Evolutionary conservation across 2,113 vertebrate genomes (phyloP).

Genomic region (Neotragus pygmaeus): DNA sequence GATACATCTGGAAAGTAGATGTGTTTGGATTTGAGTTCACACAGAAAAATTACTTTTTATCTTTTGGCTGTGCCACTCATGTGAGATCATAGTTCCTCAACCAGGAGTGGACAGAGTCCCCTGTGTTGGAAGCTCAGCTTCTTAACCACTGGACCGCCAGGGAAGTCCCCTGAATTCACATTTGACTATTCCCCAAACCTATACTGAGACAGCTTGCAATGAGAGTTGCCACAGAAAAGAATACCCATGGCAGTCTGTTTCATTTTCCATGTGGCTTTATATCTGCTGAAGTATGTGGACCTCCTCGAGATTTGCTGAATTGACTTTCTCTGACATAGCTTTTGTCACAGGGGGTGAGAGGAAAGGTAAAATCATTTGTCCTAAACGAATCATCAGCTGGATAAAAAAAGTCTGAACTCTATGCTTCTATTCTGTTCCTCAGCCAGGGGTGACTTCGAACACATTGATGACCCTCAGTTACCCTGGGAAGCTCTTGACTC

Average conservation of each 20-base stretch:
- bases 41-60: not conserved
- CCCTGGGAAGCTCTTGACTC: not conserved
- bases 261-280: not conserved
- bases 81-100: not conserved
- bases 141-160: not conserved
- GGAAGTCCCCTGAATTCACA: not conserved
- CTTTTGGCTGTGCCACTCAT: not conserved
- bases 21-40: not conserved
- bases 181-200: not conserved
- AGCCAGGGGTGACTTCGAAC: not conserved
- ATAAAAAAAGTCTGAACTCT: not conserved
- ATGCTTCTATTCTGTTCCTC: not conserved
- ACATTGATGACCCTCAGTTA: not conserved
- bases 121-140: not conserved
- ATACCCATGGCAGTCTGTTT: not conserved
- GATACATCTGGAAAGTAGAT: not conserved
- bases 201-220: not conserved
- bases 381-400: not conserved
- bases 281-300: not conserved
- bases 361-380: constrained; percentile 36
- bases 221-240: not conserved
- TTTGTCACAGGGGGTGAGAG: not conserved
- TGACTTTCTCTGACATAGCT: not conserved
- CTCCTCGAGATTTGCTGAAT: not conserved
- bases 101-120: not conserved